Base-by-base conservation (phyloP, 1,140 invertebrate genomes). In the Globodera ellingtonae region DNA sequence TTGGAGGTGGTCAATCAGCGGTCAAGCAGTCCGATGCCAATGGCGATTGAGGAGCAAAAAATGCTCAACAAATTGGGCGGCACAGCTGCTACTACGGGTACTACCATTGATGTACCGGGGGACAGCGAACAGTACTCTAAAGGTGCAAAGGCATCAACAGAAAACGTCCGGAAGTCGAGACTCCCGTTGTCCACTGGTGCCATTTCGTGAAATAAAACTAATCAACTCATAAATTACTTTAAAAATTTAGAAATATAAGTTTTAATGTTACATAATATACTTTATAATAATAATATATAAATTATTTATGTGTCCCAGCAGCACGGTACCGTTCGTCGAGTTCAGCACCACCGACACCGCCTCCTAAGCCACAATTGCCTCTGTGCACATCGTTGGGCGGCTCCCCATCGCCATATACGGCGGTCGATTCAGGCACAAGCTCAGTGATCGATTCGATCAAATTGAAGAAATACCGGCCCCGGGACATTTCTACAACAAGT, bases 391-490 rank as follows among this genome's bases (percentile, higher is more conserved):
- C 56, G 3, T 52, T 7, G 52, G 35, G 46, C 56, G 5, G 35
- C 21, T 59, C 44, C 4, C 59, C 24, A 21, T 69, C 69, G 3
- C 9, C 62, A 52, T 48, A 62, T 15, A 35, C 65, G 67, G 35
- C 69, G 15, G 69, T 48, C 13, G 24, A 0, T 18, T 70, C 75
- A 44, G 75, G 21, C 15, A 69, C 75, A 52, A 46, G 24, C 47
- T 21, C 75, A 67, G 75, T 77, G 50, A 77, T 24, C 21, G 75
- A 77, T 35, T 67, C 75, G 10, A 35, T 77, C 18, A 65, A 69
- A 18, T 48, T 77, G 69, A 77, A 77, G 65, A 77, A 77, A 67
- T 77, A 77, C 65, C 44, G 69, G n/a, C 75, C 75, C n/a, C 52
- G 62, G 50, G 69, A 77, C 48, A 52, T 66, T 3, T 62, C 75